A percentile compares a stretch with the other conserved stretches of the same genome.
phyloP scores from a whole-genome alignment of 2,888 invertebrate species.

The Xiphydria camelus region DNA sequence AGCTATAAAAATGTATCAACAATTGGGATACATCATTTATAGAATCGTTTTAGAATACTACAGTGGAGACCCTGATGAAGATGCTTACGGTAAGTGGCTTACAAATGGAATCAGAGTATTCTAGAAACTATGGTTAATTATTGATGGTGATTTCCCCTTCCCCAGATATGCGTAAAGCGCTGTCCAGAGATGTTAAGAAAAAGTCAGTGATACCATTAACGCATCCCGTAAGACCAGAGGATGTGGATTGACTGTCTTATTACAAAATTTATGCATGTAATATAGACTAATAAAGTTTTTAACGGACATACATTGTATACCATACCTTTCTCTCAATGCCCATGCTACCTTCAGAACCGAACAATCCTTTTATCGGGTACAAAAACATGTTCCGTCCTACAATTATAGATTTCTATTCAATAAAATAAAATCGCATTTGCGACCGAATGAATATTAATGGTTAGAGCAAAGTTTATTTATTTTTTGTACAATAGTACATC shows the following conservation, averaged over 20 bases:
- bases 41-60: constrained; percentile 97
- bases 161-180: constrained; percentile 97
- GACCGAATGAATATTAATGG: too few relatives aligned
- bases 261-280: too few relatives aligned
- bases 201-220: constrained; percentile 90
- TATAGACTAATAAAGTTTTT: too few relatives aligned
- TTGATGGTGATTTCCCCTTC: too few relatives aligned
- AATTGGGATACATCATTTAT: constrained; percentile 95
- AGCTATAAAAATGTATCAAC: constrained; percentile 96
- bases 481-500: constrained; percentile 52
- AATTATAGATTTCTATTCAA: too few relatives aligned
- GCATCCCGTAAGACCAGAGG: constrained; percentile 94
- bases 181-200: constrained; percentile 88
- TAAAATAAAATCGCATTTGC: too few relatives aligned
- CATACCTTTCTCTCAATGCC: too few relatives aligned
- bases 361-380: too few relatives aligned
- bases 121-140: too few relatives aligned
- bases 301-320: not conserved
- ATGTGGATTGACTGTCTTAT: constrained; percentile 79
- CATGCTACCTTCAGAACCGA: too few relatives aligned
- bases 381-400: too few relatives aligned
- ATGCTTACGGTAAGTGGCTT: constrained; percentile 83
- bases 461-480: constrained; percentile 35
- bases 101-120: constrained; percentile 7
- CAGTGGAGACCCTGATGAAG: constrained; percentile 96